Evolutionary conservation across 1,140 invertebrate genomes (phyloP).

Genomic region (Teleogryllus occipitalis): DNA sequence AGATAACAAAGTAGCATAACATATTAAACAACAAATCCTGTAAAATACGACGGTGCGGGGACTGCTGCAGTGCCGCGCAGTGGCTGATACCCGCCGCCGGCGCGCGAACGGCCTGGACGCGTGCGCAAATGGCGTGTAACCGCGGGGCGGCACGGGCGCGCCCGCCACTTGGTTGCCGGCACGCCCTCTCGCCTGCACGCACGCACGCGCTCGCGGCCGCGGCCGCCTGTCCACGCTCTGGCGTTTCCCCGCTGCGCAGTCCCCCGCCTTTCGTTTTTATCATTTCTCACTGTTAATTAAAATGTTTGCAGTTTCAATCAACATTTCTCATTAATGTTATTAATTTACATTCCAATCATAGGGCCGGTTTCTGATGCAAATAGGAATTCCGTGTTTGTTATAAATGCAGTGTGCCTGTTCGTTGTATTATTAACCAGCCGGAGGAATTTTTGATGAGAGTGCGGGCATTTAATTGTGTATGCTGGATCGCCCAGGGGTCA

Average conservation of each 20-base stretch:
- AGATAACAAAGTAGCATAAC: conserved; percentile 5
- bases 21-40: conserved; percentile 5
- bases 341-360: conserved; percentile 1
- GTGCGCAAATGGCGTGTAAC: no score
- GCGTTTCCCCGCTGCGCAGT: no score
- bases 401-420: background rate
- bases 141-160: no score
- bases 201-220: no score
- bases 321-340: conserved; percentile 6
- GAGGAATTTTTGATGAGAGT: background rate
- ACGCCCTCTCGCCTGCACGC: no score
- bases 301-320: conserved; percentile 1
- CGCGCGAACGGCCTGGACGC: background rate
- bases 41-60: background rate
- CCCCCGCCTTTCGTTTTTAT: background rate
- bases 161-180: no score
- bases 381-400: background rate
- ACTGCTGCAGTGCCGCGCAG: background rate
- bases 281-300: background rate
- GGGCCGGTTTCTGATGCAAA: background rate
- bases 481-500: no score
- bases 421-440: background rate
- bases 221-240: background rate
- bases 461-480: no score
- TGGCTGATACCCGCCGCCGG: background rate